Conservation (phyloP, 2,113 vertebrate genomes). For the Sebastes fasciatus region DNA sequence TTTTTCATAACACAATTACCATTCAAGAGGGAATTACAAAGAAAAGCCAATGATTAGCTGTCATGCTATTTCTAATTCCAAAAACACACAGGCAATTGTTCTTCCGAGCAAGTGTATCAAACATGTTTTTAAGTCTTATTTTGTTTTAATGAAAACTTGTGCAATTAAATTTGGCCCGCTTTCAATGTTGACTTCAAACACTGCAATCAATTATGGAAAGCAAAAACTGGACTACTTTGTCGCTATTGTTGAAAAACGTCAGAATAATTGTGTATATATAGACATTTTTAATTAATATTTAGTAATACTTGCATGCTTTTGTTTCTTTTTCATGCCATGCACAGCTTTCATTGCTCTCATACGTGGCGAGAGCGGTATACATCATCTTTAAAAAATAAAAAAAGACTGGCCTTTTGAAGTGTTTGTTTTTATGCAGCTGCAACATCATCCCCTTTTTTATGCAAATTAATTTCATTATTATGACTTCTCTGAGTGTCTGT, state of each 20-base stretch:
- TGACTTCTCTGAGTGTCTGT: constrained; percentile 23
- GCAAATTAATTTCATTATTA: constrained; percentile 61
- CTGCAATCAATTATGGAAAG: constrained; percentile 52
- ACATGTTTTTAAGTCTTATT: constrained; percentile 40
- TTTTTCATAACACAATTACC: constrained; percentile 61
- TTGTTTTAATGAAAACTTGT: constrained; percentile 44
- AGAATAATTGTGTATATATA: constrained; percentile 30
- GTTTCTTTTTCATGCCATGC: constrained; percentile 40
- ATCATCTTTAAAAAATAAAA: constrained; percentile 32
- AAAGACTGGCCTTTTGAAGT: constrained; percentile 56
- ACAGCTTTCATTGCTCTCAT: constrained; percentile 41
- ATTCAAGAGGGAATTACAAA: constrained; percentile 69
- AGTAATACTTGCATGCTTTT: constrained; percentile 42
- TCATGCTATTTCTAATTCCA: constrained; percentile 63
- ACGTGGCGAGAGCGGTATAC: constrained; percentile 24
- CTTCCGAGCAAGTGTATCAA: constrained; percentile 45
- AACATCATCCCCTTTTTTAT: constrained; percentile 42
- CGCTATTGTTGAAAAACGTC: constrained; percentile 42
- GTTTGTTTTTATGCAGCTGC: constrained; percentile 41
- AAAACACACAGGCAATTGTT: constrained; percentile 48
- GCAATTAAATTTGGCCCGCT: constrained; percentile 43
- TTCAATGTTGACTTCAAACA: constrained; percentile 61
- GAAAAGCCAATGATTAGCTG: constrained; percentile 69
- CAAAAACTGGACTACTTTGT: constrained; percentile 45
- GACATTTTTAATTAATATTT: constrained; percentile 56